Evolutionary conservation across 1,140 invertebrate genomes (phyloP).

Genomic region (Drosophila hydei): DNA sequence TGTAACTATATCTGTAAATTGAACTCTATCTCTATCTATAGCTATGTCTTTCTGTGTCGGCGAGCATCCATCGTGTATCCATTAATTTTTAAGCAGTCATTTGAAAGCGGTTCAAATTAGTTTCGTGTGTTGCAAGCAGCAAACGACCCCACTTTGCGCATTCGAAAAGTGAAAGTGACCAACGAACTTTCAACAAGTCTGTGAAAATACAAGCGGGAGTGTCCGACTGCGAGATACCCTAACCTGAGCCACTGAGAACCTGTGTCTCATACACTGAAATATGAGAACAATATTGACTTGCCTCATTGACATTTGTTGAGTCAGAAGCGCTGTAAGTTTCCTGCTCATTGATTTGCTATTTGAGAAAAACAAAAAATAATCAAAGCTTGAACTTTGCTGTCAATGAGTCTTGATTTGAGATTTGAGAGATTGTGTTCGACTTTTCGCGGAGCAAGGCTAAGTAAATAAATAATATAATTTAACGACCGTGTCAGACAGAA

Average conservation of each 20-base stretch:
- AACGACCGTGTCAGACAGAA: conserved; percentile 11
- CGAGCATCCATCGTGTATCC: conserved; percentile 51
- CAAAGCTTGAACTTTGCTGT: too few species aligned
- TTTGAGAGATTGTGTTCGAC: not conserved
- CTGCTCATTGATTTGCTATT: too few species aligned
- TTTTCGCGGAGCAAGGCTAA: not conserved
- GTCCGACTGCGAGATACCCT: not conserved
- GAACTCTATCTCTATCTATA: conserved; percentile 22
- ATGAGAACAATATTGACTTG: too few species aligned
- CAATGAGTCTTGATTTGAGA: not conserved
- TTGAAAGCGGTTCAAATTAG: conserved; percentile 78
- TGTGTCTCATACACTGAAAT: too few species aligned
- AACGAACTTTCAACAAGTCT: conserved; percentile 53
- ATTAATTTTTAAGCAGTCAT: conserved; percentile 70
- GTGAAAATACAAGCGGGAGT: not conserved
- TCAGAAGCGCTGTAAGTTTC: too few species aligned
- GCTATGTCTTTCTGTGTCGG: conserved; percentile 36
- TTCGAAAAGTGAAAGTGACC: conserved; percentile 60
- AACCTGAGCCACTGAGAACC: too few species aligned
- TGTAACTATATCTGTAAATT: too few species aligned
- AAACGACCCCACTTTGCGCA: conserved; percentile 26
- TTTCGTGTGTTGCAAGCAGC: conserved; percentile 64
- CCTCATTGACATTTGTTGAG: too few species aligned
- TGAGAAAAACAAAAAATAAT: too few species aligned
- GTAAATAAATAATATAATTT: conserved; percentile 12